Evolutionary conservation across 2,113 vertebrate genomes (phyloP), one percentile per base, ranked within the genome.

Genomic region (Antigone vipio): DNA sequence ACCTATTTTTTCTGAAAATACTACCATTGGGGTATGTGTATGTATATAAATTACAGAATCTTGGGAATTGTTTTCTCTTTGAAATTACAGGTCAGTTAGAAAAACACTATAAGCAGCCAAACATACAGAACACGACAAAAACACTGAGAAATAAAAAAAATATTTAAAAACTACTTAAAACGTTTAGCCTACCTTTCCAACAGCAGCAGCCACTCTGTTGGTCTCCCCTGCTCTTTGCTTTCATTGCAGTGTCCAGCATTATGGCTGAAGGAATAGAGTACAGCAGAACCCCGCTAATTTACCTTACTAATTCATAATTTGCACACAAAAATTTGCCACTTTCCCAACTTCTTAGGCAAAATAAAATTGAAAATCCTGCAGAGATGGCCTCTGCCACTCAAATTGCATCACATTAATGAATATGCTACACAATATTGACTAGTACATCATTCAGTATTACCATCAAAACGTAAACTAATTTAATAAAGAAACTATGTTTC

Each of bases 161-260:
- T 21, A 27, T 6, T n/a, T 40, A 5, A 52, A 69, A 95, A 47
- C 67, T 83, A 88, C 58, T 83, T 64, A 66, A 91, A 95, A 92
- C 60, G 21, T 76, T 95, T 69, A 69, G 66, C 75, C 92, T 91
- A 90, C 78, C 82, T 92, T 94, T 86, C 79, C 78, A 95, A 94
- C 44, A 94, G 82, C 71, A 93, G 88, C 95, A 94, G 88, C 53
- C 75, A 93, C 82, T 85, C 82, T 95, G 82, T 73, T 94, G 82
- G 85, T 88, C 67, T 93, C 53, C 92, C 91, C 82, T 96, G 85
- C 83, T 90, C 88, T 94, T 97, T 94, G 88, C 29, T 97, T 95
- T 95, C 92, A 95, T 93, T 96, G 82, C 88, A 97, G 68, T 94
- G 95, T 94, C 82, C 88, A 97, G 85, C 91, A 90, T 84, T 93